A percentile compares a stretch with the other conserved stretches of the same genome.
These are phyloP conservation scores for Chironomus striatipennis DNA, from an alignment of 1,140 invertebrate species.

Conservation along the genomic window DNA sequence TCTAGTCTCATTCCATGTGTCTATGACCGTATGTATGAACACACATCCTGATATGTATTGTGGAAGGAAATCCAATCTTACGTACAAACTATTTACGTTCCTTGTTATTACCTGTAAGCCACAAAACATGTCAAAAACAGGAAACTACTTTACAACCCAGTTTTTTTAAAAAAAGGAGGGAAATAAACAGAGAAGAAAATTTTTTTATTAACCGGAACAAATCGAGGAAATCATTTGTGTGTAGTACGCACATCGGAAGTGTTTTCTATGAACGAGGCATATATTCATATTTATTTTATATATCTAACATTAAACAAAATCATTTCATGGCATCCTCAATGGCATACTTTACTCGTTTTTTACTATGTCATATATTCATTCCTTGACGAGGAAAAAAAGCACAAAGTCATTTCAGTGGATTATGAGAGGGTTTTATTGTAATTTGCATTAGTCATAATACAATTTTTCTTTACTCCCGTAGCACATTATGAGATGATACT, in stretches of 20 bases:
- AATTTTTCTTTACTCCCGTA: neutral
- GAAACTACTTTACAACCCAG: neutral
- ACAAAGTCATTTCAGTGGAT: slow-evolving; percentile 19
- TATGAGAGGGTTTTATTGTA: slow-evolving; percentile 19
- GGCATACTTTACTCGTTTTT: neutral
- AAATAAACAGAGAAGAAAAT: neutral
- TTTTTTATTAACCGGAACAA: neutral
- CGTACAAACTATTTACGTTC: neutral
- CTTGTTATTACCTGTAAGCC: neutral
- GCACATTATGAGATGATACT: neutral
- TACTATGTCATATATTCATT: slow-evolving; percentile 5
- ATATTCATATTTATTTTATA: neutral
- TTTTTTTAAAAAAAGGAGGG: neutral
- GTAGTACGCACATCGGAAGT: neutral
- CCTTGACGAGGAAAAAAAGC: neutral
- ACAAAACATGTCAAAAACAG: slow-evolving; percentile 16
- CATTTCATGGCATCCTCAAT: neutral
- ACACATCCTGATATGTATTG: neutral
- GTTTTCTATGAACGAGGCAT: neutral
- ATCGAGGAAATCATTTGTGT: slow-evolving; percentile 20
- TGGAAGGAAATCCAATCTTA: neutral
- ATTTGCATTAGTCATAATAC: neutral
- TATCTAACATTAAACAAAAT: no score
- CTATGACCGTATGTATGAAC: neutral
- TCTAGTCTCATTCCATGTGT: no score